These are phyloP conservation scores for pig (Sus scrofa) DNA, from an alignment of 2,113 vertebrate genomes.

Conservation along the genomic window DNA sequence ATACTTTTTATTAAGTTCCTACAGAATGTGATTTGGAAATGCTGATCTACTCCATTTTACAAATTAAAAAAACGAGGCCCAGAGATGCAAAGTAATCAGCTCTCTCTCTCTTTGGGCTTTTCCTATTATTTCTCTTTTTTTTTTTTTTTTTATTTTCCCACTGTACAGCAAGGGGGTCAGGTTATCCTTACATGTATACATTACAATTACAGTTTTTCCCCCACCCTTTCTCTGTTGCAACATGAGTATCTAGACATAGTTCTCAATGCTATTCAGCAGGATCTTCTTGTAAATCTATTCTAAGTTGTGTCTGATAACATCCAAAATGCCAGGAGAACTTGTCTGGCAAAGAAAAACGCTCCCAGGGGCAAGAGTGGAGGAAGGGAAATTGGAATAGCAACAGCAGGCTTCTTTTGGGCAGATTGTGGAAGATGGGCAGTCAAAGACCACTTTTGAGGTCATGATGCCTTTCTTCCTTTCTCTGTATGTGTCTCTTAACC, in stretches of 20 bases:
- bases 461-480: neutral
- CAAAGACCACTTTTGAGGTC: neutral
- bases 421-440: neutral
- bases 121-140: neutral
- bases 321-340: conserved; percentile 25
- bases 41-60: neutral
- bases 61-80: neutral
- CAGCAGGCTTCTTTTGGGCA: neutral
- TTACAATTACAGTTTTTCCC: no score
- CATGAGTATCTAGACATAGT: no score
- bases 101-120: neutral
- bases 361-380: neutral
- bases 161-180: no score
- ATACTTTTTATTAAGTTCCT: neutral
- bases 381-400: neutral
- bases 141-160: no score
- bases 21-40: neutral
- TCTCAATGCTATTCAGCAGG: no score
- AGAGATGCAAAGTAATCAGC: no score
- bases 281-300: no score
- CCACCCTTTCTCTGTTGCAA: no score
- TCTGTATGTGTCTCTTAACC: neutral
- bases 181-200: no score
- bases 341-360: neutral
- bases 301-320: no score